These are phyloP conservation scores for Dryas iulia DNA, from an alignment of 1,140 invertebrate species.

Conservation along the genomic window DNA sequence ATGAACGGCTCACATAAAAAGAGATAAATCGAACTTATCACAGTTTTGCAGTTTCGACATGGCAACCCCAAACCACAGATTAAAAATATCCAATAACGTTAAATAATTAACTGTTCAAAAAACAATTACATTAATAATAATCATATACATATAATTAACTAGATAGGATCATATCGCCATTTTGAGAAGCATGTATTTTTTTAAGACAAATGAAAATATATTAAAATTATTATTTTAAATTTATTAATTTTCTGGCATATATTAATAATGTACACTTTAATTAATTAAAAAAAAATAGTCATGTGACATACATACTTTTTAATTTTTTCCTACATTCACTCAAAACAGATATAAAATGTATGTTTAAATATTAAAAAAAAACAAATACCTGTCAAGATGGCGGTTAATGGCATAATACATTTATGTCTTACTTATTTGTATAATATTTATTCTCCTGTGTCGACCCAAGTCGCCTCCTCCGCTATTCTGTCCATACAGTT, in stretches of 20 bases:
- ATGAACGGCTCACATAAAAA: background rate
- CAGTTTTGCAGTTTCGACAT: constrained; percentile 22
- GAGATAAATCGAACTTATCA: constrained; percentile 28
- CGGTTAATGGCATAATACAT: constrained; percentile 34
- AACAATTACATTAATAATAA: constrained; percentile 31
- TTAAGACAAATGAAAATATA: background rate
- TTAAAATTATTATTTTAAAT: background rate
- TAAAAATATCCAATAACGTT: constrained; percentile 24
- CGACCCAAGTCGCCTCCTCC: constrained; percentile 92
- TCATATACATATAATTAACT: constrained; percentile 22
- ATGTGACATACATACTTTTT: too few species aligned
- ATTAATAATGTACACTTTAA: background rate
- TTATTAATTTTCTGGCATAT: background rate
- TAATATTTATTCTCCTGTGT: constrained; percentile 85
- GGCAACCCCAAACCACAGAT: constrained; percentile 24
- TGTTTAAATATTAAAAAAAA: too few species aligned
- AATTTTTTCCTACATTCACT: too few species aligned
- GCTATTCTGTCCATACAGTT: constrained; percentile 97
- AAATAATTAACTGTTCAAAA: constrained; percentile 19
- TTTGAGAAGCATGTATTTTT: constrained; percentile 20
- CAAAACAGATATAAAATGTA: too few species aligned
- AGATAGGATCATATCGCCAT: constrained; percentile 31
- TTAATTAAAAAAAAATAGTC: too few species aligned
- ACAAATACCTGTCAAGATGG: constrained; percentile 14
- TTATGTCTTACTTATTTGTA: constrained; percentile 12